These are phyloP conservation scores for Eugnorisma glareosa DNA, from an alignment of 2,888 invertebrate genomes.

Conservation along the genomic window DNA sequence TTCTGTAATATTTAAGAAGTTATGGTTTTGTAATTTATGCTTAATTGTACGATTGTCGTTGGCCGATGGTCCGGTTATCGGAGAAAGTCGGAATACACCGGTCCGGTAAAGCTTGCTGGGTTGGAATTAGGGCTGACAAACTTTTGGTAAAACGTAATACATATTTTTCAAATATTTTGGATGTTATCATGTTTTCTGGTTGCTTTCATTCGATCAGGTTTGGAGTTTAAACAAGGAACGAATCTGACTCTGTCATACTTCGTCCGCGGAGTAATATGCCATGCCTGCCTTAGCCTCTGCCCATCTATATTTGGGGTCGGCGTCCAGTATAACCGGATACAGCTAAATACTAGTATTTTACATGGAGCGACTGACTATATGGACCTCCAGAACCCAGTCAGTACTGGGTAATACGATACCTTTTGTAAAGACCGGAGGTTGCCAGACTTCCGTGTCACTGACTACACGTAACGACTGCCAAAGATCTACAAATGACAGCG, in stretches of 20 bases:
- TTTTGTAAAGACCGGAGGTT: too few relatives aligned
- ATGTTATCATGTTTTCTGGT: background rate
- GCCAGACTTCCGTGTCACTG: too few relatives aligned
- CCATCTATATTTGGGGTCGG: too few relatives aligned
- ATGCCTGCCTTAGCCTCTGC: too few relatives aligned
- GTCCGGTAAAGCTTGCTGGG: constrained; percentile 7
- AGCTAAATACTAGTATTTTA: too few relatives aligned
- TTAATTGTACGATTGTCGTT: constrained; percentile 26
- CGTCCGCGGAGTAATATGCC: too few relatives aligned
- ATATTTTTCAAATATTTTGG: background rate
- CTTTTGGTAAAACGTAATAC: background rate
- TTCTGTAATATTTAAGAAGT: constrained; percentile 38
- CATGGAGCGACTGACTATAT: too few relatives aligned
- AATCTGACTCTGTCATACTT: background rate
- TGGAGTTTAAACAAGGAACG: background rate
- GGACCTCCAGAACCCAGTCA: too few relatives aligned
- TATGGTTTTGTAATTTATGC: constrained; percentile 21
- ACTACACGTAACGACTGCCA: too few relatives aligned
- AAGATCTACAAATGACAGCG: too few relatives aligned
- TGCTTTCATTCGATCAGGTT: background rate
- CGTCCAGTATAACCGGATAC: too few relatives aligned
- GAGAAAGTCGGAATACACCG: constrained; percentile 51
- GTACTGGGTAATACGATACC: too few relatives aligned
- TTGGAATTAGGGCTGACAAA: constrained; percentile 36
- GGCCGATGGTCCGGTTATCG: constrained; percentile 17